A percentile compares a stretch with the other conserved stretches of the same genome.
phyloP scores from a whole-genome alignment of 2,888 invertebrate species.

The Hoplodrina blanda region DNA sequence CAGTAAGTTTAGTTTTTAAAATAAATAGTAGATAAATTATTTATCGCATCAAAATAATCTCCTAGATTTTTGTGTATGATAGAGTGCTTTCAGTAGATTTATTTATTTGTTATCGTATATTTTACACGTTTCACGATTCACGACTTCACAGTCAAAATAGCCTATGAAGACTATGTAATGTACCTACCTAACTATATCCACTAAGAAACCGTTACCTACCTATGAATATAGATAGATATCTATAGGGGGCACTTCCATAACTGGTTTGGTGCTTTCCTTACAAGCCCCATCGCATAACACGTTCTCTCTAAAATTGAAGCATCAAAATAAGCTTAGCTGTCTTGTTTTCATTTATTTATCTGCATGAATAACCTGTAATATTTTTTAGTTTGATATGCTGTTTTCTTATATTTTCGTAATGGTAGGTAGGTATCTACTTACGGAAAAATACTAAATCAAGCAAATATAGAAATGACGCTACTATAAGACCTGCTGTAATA shows the following conservation, averaged over 20 bases:
- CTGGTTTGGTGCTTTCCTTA: conserved; percentile 24
- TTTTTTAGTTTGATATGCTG: too few relatives aligned
- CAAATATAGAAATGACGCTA: conserved; percentile 12
- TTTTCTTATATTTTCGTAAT: too few relatives aligned
- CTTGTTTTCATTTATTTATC: conserved; percentile 15
- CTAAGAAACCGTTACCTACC: conserved; percentile 17
- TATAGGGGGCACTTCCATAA: conserved; percentile 7
- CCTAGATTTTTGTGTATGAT: too few relatives aligned
- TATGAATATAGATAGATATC: not conserved
- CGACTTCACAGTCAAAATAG: not conserved
- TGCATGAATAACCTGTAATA: conserved; percentile 2
- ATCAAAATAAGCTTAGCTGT: not conserved
- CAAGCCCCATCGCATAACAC: conserved; percentile 8
- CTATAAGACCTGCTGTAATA: not conserved
- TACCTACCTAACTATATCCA: too few relatives aligned
- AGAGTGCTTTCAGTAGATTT: too few relatives aligned
- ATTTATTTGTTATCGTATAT: too few relatives aligned
- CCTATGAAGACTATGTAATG: conserved; percentile 5
- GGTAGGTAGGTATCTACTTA: not conserved
- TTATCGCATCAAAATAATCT: too few relatives aligned
- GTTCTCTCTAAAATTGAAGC: conserved; percentile 17
- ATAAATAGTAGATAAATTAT: not conserved
- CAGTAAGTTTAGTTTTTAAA: conserved; percentile 90
- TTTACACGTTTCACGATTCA: not conserved
- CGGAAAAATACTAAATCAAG: conserved; percentile 14